Conservation (phyloP, 2,113 vertebrate species). For the Myotis brandtii region DNA sequence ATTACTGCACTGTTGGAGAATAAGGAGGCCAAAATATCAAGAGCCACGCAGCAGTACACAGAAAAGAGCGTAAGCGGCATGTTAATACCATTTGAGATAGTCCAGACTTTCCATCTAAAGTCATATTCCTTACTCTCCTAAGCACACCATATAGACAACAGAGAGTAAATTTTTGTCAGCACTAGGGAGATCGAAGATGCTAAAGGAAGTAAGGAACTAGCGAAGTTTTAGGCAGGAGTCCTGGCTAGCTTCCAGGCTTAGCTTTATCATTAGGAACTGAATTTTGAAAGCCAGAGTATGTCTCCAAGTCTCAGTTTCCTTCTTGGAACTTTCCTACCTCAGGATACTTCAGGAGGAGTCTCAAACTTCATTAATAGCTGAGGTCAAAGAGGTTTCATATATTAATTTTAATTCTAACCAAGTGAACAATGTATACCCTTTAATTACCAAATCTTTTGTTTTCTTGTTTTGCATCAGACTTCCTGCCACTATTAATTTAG, state of each 20-base stretch:
- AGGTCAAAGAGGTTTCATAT: neutral
- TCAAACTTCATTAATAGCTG: neutral
- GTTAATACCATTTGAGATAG: neutral
- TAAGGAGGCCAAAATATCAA: neutral
- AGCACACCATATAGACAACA: neutral
- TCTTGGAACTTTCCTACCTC: neutral
- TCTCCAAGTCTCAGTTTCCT: neutral
- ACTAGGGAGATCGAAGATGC: neutral
- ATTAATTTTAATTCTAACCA: slow-evolving; percentile 40
- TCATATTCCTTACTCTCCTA: neutral
- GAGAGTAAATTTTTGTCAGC: neutral
- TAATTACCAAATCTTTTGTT: neutral
- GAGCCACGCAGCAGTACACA: neutral
- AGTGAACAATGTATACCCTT: slow-evolving; percentile 43
- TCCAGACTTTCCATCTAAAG: neutral
- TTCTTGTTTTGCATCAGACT: slow-evolving; percentile 63
- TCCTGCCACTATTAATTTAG: slow-evolving; percentile 76
- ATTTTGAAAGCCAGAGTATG: neutral
- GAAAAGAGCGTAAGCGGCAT: neutral
- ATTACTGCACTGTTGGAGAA: neutral
- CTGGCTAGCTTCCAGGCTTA: neutral
- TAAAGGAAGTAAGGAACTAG: neutral
- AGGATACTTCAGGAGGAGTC: neutral
- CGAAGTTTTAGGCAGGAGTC: neutral
- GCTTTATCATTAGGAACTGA: neutral